Percentiles rank a stretch among this genome's conserved stretches.
phyloP scores from a whole-genome alignment of 2,888 invertebrate species.

The Lobophora halterata region DNA sequence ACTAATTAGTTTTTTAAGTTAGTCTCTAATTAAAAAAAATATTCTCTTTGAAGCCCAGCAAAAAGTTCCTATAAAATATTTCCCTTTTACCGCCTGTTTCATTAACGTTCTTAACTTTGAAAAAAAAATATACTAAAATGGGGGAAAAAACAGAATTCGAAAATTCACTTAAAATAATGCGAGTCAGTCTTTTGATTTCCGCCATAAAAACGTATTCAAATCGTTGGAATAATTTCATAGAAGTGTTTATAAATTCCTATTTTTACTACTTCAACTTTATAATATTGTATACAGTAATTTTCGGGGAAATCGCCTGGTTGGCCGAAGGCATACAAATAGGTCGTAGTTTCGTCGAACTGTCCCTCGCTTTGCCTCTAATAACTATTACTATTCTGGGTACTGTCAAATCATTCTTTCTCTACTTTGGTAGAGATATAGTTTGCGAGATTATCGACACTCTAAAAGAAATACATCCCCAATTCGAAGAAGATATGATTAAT shows the following conservation, averaged over 20 bases:
- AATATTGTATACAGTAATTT: constrained; percentile 46
- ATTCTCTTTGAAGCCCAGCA: constrained; percentile 9
- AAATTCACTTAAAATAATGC: constrained; percentile 40
- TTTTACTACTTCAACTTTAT: constrained; percentile 46
- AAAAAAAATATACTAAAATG: constrained; percentile 18
- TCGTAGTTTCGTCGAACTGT: constrained; percentile 49
- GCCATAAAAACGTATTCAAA: constrained; percentile 43
- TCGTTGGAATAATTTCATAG: constrained; percentile 21
- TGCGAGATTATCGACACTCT: constrained; percentile 42
- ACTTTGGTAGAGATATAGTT: constrained; percentile 38
- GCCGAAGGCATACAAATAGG: constrained; percentile 44
- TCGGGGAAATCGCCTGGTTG: constrained; percentile 51
- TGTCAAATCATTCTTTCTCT: constrained; percentile 44
- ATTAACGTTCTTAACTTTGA: constrained; percentile 10
- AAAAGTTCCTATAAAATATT: neutral
- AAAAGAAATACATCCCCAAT: constrained; percentile 47
- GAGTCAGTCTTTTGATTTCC: constrained; percentile 41
- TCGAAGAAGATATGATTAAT: constrained; percentile 4
- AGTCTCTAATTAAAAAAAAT: constrained; percentile 4
- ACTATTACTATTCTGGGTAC: constrained; percentile 49
- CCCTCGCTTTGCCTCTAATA: constrained; percentile 49
- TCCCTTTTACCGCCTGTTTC: neutral
- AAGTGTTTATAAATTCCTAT: constrained; percentile 32
- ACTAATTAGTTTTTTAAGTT: neutral
- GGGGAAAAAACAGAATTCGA: constrained; percentile 34